Base-by-base conservation (phyloP, 2,888 invertebrate genomes). In the Drosophila neotestacea region DNA sequence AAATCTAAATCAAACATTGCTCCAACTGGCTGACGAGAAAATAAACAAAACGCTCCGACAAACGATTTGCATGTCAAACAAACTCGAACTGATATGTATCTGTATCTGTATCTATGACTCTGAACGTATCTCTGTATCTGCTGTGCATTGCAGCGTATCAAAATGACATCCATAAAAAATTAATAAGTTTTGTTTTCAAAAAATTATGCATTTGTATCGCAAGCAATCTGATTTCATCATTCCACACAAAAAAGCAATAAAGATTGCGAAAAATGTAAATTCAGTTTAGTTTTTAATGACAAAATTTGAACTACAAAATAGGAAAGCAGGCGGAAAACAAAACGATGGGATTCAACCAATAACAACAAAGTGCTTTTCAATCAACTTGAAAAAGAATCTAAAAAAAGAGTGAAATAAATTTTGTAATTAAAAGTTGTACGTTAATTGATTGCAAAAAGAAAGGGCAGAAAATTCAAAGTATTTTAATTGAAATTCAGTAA, bases 61-160 rank as follows among this genome's bases (percentile, higher is more conserved):
- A 71, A 63, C 81, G 67, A 85, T 88, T 88, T 86, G 89, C 89
- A 86, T 88, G 87, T 81, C 56, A 77, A 86, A 69, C 87, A 55
- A 74, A 63, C 70, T 68, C 62, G 63, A 70, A 70, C 38, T 28
- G 32, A 46, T 32, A 62, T 47, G 51, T 50, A 72, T 75, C 41
- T 62, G 54, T 38, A 55, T 32, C 42, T 34, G 34, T 63, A 50
- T 51, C 48, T 56, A 32, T 36, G 42, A 34, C 38, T 48, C 13
- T 47, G 48, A 51, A 38, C 27, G 28, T 60, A 42, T 52, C 30
- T 48, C 30, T 46, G 63, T 48, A 44, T 72, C 68, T 66, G 42
- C 41, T 68, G 54, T 46, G 46, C 69, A 69, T 64, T 77, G 64
- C 70, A 71, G 68, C 67, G 62, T 67, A 58, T 70, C 3, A 11